Percentiles rank a stretch among this genome's conserved stretches.
phyloP scores from a whole-genome alignment of 23 tunicate genomes.

The Corella eumyota region DNA sequence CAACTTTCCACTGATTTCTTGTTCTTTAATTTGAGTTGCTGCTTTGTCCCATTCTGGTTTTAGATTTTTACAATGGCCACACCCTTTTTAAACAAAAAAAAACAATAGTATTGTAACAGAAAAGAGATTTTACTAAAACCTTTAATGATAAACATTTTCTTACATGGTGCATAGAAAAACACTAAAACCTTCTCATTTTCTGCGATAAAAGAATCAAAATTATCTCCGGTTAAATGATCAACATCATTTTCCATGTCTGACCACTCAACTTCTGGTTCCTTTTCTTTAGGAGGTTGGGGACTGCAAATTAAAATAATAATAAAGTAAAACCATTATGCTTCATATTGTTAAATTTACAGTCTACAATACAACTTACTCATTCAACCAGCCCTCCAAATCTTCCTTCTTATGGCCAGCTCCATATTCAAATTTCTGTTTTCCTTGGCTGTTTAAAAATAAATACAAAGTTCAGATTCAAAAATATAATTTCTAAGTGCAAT shows the following conservation, averaged over 20 bases:
- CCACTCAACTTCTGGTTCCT: conserved; percentile 86
- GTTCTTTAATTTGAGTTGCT: conserved; percentile 51
- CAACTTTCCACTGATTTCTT: conserved; percentile 60
- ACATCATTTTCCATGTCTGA: conserved; percentile 71
- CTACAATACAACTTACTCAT: conserved; percentile 36
- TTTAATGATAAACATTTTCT: conserved; percentile 11
- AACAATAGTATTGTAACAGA: neutral
- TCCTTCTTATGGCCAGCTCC: conserved; percentile 62
- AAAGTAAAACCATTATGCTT: too few species aligned
- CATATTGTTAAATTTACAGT: neutral
- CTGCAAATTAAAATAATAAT: conserved; percentile 14
- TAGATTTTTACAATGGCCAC: conserved; percentile 91
- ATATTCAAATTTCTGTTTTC: conserved; percentile 78
- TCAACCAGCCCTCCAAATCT: conserved; percentile 53
- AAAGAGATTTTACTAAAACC: neutral
- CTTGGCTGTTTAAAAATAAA: conserved; percentile 39
- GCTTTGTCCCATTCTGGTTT: conserved; percentile 95
- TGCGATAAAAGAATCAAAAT: conserved; percentile 62
- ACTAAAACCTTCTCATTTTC: conserved; percentile 76
- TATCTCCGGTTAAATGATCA: conserved; percentile 57
- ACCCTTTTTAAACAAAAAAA: conserved; percentile 35
- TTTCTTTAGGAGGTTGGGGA: conserved; percentile 63
- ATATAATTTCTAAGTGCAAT: too few species aligned
- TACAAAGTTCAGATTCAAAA: too few species aligned
- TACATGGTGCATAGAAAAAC: conserved; percentile 93